Percentiles rank a stretch among this genome's conserved stretches.
Evolutionary conservation across 2,113 vertebrate genomes (phyloP).

Genomic region (Poicephalus meyeri): DNA sequence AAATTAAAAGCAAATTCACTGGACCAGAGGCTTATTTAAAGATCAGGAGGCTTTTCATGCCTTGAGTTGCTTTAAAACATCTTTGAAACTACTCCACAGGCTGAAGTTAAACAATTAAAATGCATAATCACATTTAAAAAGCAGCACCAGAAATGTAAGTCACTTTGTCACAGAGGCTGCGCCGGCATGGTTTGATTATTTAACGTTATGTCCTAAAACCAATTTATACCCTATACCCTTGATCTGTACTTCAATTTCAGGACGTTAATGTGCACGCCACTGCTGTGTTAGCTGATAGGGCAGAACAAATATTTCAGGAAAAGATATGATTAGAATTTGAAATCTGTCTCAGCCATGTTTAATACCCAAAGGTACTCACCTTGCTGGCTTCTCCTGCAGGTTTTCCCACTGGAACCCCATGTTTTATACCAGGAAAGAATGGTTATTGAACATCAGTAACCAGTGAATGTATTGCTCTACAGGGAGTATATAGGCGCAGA

Average conservation of each 20-base stretch:
- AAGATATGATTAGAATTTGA: conserved; percentile 72
- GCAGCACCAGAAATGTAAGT: conserved; percentile 33
- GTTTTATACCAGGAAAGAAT: conserved; percentile 71
- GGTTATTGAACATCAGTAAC: background rate
- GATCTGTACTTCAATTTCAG: conserved; percentile 51
- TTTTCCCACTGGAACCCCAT: conserved; percentile 70
- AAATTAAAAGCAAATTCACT: background rate
- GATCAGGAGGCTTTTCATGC: background rate
- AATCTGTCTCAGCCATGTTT: conserved; percentile 75
- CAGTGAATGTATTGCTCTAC: background rate
- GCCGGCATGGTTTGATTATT: conserved; percentile 50
- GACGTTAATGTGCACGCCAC: conserved; percentile 28
- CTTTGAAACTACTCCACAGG: background rate
- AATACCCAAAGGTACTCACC: conserved; percentile 82
- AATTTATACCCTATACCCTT: conserved; percentile 55
- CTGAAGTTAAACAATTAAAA: conserved; percentile 59
- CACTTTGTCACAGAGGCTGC: conserved; percentile 51
- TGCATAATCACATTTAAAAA: conserved; percentile 49
- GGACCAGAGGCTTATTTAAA: background rate
- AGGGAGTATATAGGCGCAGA: background rate
- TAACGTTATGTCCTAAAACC: conserved; percentile 44
- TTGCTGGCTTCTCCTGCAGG: conserved; percentile 77
- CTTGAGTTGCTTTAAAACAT: background rate
- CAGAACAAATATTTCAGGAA: conserved; percentile 48
- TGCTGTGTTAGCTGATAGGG: conserved; percentile 56